Conservation (phyloP, 2,797 vertebrate genomes). For the Melanotaenia parkinsoni region DNA sequence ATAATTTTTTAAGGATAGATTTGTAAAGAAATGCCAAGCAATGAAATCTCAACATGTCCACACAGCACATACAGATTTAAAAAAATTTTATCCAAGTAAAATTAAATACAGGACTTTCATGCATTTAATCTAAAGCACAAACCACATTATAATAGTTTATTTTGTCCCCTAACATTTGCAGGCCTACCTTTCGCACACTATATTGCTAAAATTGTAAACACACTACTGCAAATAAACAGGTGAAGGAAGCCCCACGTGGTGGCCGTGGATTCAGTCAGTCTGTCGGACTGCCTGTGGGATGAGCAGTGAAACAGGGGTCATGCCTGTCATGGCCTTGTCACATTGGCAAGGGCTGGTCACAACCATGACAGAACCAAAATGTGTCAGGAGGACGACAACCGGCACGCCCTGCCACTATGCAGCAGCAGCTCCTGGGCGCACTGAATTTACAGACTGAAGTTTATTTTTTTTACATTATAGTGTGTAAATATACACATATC, state of each 20-base stretch:
- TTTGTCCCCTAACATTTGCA: neutral
- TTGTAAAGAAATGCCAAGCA: slow-evolving; percentile 32
- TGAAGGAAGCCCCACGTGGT: slow-evolving; percentile 24
- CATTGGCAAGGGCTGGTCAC: slow-evolving; percentile 37
- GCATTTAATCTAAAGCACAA: slow-evolving; percentile 16
- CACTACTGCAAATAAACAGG: slow-evolving; percentile 23
- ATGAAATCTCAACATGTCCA: slow-evolving; percentile 24
- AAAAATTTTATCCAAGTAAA: neutral
- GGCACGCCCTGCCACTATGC: slow-evolving; percentile 18
- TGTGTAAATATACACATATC: neutral
- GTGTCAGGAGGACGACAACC: slow-evolving; percentile 46
- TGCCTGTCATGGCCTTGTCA: slow-evolving; percentile 50
- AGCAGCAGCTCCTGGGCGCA: slow-evolving; percentile 19
- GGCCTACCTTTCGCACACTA: neutral
- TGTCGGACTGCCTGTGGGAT: slow-evolving; percentile 31
- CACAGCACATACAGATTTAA: slow-evolving; percentile 2
- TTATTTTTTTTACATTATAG: slow-evolving; percentile 10
- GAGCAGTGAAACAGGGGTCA: slow-evolving; percentile 51
- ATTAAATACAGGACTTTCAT: slow-evolving; percentile 14
- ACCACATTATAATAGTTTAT: neutral
- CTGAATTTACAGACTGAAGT: slow-evolving; percentile 14
- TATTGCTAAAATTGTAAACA: neutral
- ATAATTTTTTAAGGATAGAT: slow-evolving; percentile 27
- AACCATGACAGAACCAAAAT: slow-evolving; percentile 51
- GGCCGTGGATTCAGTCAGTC: slow-evolving; percentile 26